These are phyloP conservation scores for Clarias batrachus DNA, from an alignment of 2,113 vertebrate species.

Conservation along the genomic window DNA sequence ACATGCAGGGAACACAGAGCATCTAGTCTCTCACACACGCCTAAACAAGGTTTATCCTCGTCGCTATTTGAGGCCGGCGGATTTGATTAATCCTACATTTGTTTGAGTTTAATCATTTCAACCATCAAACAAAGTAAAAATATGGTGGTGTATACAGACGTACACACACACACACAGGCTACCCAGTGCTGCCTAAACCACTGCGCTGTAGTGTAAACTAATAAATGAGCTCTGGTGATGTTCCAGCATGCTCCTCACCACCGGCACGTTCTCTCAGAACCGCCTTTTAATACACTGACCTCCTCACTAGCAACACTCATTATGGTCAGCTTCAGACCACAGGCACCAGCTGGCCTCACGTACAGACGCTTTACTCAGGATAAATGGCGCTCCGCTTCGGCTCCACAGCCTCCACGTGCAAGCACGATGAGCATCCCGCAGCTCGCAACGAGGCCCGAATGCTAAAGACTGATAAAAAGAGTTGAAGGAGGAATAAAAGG, in stretches of 20 bases:
- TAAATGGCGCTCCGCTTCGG: slow-evolving; percentile 35
- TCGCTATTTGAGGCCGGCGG: not conserved
- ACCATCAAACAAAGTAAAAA: slow-evolving; percentile 45
- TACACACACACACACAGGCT: slow-evolving; percentile 27
- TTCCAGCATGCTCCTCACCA: slow-evolving; percentile 39
- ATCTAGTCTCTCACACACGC: not conserved
- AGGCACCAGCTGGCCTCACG: slow-evolving; percentile 43
- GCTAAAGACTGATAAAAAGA: not conserved
- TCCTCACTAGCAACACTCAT: slow-evolving; percentile 46
- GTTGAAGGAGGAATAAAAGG: not conserved
- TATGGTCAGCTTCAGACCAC: slow-evolving; percentile 51
- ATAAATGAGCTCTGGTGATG: slow-evolving; percentile 47
- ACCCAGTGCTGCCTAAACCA: slow-evolving; percentile 36
- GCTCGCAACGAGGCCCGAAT: not conserved
- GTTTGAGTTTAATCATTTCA: slow-evolving; percentile 37
- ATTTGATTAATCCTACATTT: slow-evolving; percentile 27
- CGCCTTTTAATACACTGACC: slow-evolving; percentile 51
- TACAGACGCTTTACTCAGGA: slow-evolving; percentile 45
- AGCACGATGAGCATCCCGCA: slow-evolving; percentile 22
- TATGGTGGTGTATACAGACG: slow-evolving; percentile 7
- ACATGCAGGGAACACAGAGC: slow-evolving; percentile 6
- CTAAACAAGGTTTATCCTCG: slow-evolving; percentile 15
- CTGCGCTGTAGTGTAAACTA: slow-evolving; percentile 38
- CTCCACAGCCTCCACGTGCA: slow-evolving; percentile 21
- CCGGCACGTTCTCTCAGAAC: slow-evolving; percentile 40